phyloP scores from a whole-genome alignment of 2,797 vertebrate species.

The Lutjanus campechanus region DNA sequence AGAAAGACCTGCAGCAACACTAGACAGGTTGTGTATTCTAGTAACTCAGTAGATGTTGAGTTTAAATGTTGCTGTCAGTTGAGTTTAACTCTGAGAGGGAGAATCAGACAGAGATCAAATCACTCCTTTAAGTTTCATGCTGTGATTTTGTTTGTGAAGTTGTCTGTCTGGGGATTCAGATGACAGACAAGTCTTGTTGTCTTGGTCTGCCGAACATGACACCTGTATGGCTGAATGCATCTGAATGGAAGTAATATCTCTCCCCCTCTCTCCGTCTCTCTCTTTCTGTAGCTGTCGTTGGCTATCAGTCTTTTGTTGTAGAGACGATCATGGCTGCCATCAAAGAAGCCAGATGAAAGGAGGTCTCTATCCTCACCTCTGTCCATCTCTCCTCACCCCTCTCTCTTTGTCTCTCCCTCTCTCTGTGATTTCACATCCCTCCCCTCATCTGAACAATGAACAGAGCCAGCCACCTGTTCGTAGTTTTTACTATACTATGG shows the following conservation, averaged over 20 bases:
- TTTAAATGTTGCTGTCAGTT: conserved; percentile 36
- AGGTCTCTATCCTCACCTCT: conserved; percentile 82
- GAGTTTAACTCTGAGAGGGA: conserved; percentile 28
- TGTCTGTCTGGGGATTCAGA: conserved; percentile 55
- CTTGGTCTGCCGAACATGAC: conserved; percentile 74
- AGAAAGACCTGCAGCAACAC: not conserved
- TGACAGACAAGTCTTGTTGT: conserved; percentile 73
- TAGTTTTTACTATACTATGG: conserved; percentile 37
- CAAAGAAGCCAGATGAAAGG: conserved; percentile 84
- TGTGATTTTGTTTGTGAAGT: conserved; percentile 67
- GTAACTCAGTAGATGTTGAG: conserved; percentile 15
- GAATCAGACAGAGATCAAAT: conserved; percentile 41
- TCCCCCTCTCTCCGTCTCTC: conserved; percentile 34
- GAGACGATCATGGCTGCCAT: conserved; percentile 75
- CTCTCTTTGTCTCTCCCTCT: conserved; percentile 65
- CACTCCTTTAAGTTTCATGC: conserved; percentile 43
- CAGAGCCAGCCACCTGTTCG: conserved; percentile 78
- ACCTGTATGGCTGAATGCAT: conserved; percentile 75
- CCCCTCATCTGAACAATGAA: conserved; percentile 75
- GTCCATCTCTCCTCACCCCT: conserved; percentile 76
- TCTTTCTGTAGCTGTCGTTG: conserved; percentile 65
- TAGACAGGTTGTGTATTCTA: not conserved
- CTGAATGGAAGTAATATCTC: conserved; percentile 73
- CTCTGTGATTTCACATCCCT: conserved; percentile 73
- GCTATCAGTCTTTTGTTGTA: conserved; percentile 79